phyloP scores from a whole-genome alignment of 1,140 invertebrate species.

The Meloidogyne exigua region DNA sequence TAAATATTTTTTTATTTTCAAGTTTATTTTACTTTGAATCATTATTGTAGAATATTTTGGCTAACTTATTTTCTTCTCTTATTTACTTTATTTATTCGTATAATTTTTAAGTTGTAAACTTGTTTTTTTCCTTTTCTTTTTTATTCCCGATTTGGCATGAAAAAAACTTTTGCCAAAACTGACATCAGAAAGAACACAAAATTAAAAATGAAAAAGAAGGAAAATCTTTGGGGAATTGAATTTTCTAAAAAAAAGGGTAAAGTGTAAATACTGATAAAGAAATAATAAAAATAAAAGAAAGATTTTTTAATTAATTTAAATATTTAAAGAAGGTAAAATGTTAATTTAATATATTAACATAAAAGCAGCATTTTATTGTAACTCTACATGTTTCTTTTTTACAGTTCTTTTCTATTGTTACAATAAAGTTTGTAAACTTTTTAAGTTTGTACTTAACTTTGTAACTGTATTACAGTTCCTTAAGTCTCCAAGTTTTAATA shows the following conservation, averaged over 20 bases:
- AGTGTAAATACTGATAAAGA: background rate
- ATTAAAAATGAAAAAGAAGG: background rate
- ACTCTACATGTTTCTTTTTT: too few relatives aligned
- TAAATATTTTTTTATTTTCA: too few relatives aligned
- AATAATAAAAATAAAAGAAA: background rate
- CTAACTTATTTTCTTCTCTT: background rate
- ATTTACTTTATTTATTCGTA: background rate
- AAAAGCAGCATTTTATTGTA: too few relatives aligned
- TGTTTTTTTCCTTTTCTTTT: background rate
- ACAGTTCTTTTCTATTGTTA: too few relatives aligned
- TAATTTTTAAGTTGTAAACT: background rate
- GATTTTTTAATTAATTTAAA: background rate
- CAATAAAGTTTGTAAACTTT: too few relatives aligned
- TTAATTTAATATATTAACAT: too few relatives aligned
- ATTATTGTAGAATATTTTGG: too few relatives aligned
- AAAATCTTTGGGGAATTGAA: background rate
- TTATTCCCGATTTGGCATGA: background rate
- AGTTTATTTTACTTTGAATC: too few relatives aligned
- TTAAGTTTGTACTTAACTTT: too few relatives aligned
- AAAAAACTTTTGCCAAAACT: background rate
- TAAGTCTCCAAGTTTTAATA: too few relatives aligned
- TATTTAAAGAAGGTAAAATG: too few relatives aligned
- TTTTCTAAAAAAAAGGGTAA: background rate
- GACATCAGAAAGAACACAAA: constrained; percentile 2
- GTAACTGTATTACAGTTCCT: too few relatives aligned